Percentiles rank a stretch among this genome's conserved stretches.
phyloP scores from a whole-genome alignment of 2,888 invertebrate genomes.

The Scrobipalpa atriplicella region DNA sequence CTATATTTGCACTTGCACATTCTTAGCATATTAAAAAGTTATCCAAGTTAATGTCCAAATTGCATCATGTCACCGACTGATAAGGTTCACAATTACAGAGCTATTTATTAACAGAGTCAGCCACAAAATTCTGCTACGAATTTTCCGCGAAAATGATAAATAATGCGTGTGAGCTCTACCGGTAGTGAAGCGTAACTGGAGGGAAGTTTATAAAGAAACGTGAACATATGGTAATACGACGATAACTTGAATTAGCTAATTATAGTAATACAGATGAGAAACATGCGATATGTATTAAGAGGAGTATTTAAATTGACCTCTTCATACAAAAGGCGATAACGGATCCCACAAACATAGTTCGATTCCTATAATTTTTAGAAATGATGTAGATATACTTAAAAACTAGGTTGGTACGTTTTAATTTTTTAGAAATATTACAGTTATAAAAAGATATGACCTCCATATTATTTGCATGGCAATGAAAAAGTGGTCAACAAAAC shows the following conservation, averaged over 20 bases:
- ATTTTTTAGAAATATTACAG: too few species aligned
- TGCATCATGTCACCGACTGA: conserved; percentile 17
- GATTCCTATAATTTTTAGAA: too few species aligned
- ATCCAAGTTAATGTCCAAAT: too few species aligned
- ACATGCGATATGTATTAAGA: not conserved
- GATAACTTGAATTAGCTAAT: conserved; percentile 29
- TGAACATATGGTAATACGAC: not conserved
- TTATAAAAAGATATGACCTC: too few species aligned
- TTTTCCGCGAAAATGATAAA: not conserved
- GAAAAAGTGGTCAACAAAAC: too few species aligned
- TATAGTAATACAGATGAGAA: not conserved
- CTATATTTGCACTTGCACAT: conserved; percentile 2
- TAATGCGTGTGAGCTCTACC: not conserved
- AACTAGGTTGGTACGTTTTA: too few species aligned
- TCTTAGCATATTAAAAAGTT: too few species aligned
- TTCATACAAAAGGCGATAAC: too few species aligned
- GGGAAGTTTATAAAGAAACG: not conserved
- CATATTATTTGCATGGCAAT: too few species aligned
- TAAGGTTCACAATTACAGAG: not conserved
- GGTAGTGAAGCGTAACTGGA: not conserved
- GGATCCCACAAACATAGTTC: too few species aligned
- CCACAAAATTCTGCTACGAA: not conserved
- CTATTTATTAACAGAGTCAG: not conserved
- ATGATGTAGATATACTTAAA: too few species aligned
- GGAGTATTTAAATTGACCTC: too few species aligned